Evolutionary conservation across 2,888 invertebrate genomes (phyloP).

Genomic region (Plemyria rubiginata): DNA sequence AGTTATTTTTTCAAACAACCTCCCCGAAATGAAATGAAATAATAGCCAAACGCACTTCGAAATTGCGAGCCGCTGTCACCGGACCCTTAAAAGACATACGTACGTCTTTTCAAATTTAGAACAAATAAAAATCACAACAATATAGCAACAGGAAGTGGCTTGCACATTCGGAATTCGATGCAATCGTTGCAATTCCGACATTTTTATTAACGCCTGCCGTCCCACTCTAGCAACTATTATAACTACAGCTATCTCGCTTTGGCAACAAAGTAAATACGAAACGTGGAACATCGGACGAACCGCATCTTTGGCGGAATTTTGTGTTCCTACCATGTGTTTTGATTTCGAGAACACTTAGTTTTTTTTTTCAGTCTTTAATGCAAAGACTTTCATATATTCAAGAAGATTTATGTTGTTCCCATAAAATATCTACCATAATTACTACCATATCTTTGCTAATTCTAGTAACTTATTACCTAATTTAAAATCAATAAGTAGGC

Average conservation of each 20-base stretch:
- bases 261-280: constrained; percentile 34
- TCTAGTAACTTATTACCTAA: no score
- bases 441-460: no score
- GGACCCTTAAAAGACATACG: constrained; percentile 5
- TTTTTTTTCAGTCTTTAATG: background rate
- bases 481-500: no score
- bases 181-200: constrained; percentile 42
- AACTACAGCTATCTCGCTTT: constrained; percentile 16
- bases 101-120: constrained; percentile 17
- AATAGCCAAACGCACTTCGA: no score
- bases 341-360: background rate
- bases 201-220: constrained; percentile 56
- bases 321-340: constrained; percentile 13
- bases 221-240: constrained; percentile 18
- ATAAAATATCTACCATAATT: no score
- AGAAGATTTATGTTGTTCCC: no score
- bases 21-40: no score
- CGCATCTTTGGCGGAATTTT: constrained; percentile 37
- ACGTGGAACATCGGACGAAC: constrained; percentile 35
- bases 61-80: no score
- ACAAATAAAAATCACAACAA: constrained; percentile 26
- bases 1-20: no score
- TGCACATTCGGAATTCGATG: constrained; percentile 40
- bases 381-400: no score
- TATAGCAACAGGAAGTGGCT: constrained; percentile 29